Evolutionary conservation across 1,140 invertebrate genomes (phyloP).

Genomic region (Brachystomella parvula): DNA sequence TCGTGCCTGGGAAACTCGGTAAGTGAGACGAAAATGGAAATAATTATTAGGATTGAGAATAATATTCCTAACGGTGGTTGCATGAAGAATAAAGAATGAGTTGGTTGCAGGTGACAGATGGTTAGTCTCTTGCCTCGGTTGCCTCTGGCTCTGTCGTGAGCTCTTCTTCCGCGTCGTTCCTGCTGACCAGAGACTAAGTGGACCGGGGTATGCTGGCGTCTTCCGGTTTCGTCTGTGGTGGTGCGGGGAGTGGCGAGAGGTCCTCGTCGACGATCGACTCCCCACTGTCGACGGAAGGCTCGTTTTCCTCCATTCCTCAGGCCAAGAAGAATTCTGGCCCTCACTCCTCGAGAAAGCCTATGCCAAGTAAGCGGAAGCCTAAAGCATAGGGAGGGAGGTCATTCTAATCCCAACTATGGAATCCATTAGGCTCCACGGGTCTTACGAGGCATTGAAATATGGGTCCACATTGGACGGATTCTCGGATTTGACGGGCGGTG

Average conservation of each 20-base stretch:
- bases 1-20: constrained; percentile 80
- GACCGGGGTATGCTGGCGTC: constrained; percentile 61
- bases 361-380: constrained; percentile 75
- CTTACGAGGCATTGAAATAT: constrained; percentile 93
- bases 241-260: constrained; percentile 92
- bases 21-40: too few species aligned
- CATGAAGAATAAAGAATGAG: too few species aligned
- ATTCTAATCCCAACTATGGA: neutral
- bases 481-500: constrained; percentile 79
- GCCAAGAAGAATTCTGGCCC: constrained; percentile 88
- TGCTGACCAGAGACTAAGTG: constrained; percentile 77
- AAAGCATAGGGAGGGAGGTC: neutral
- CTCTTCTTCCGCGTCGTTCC: constrained; percentile 92
- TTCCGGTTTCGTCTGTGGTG: constrained; percentile 93
- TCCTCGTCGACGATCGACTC: constrained; percentile 88
- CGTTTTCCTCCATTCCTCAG: constrained; percentile 82
- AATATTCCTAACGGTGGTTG: constrained; percentile 5
- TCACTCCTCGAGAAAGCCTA: constrained; percentile 95
- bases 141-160: constrained; percentile 74
- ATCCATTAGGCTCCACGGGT: constrained; percentile 75
- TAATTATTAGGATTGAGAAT: neutral
- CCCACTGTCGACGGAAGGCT: constrained; percentile 85
- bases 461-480: constrained; percentile 76
- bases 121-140: constrained; percentile 80
- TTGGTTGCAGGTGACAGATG: constrained; percentile 80